Base-by-base conservation (phyloP, 2,888 invertebrate species). In the Theretra japonica region DNA sequence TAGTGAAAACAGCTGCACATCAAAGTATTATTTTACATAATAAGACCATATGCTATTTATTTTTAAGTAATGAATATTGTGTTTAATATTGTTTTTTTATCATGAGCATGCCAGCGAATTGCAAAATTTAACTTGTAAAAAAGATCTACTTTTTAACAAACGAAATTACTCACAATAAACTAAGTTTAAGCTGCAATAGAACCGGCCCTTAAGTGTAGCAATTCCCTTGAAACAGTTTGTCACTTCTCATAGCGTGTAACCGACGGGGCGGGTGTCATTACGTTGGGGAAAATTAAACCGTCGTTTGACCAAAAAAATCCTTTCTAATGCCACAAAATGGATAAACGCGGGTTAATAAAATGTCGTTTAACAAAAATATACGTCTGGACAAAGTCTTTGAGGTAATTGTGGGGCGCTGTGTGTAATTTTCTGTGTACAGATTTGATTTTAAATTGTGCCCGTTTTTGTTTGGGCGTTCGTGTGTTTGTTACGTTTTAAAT, bases 301-400 rank as follows among this genome's bases (percentile, higher is more conserved):
- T 90, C 91, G 88, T 92, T 93, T 91, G 86, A 81, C 75, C 83
- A 87, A 80, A 81, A 84, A 84, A 86, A 78, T 83, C 80, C 83
- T 90, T 88, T 91, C 92, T 92, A 93, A 93, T 93, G 86, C 90
- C 86, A 88, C 88, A 90, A 90, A 91, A 89, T 85, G 91, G 89
- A 90, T 93, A 92, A 93, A 87, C 83, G 85, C 76, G 80, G 86
- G 85, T 88, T 94, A 93, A 93, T 91, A 94, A 93, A 94, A 90
- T 94, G 94, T 92, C 94, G 92, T 93, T 94, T 94, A 93, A 86
- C 86, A 88, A 91, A 94, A 94, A 86, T 89, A 94, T 86, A 90
- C 85, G 90, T 86, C 87, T 86, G 83, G 80, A 76, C 74, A 76
- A 79, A 76, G 77, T 82, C 81, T 79, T 77, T 78, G 76, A 78